These are phyloP conservation scores for Tortricodes alternella DNA, from an alignment of 2,888 invertebrate genomes.

Conservation along the genomic window DNA sequence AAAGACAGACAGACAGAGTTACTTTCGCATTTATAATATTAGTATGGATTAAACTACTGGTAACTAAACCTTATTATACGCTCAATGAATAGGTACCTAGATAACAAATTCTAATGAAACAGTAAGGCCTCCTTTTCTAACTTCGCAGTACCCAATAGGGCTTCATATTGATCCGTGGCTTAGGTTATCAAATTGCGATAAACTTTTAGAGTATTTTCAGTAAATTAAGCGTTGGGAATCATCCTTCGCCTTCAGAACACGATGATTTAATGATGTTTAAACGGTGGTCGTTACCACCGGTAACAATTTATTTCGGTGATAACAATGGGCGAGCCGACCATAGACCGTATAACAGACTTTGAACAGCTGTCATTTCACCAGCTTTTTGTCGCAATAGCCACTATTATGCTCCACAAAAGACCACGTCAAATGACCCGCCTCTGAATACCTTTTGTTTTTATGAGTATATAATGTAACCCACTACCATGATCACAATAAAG, in stretches of 20 bases:
- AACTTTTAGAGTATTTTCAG: too few relatives aligned
- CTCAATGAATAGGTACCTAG: too few relatives aligned
- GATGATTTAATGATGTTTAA: conserved; percentile 13
- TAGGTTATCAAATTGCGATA: too few relatives aligned
- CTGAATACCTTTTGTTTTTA: conserved; percentile 49
- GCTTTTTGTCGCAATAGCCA: conserved; percentile 41
- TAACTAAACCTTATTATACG: too few relatives aligned
- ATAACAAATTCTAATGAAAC: too few relatives aligned
- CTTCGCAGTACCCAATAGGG: too few relatives aligned
- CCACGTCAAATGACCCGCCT: conserved; percentile 49
- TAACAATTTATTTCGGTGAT: conserved; percentile 12
- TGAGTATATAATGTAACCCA: conserved; percentile 14
- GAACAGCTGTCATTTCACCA: conserved; percentile 37
- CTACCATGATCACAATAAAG: conserved; percentile 13
- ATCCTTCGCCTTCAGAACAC: neutral
- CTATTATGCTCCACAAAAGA: conserved; percentile 47
- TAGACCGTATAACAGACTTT: conserved; percentile 29
- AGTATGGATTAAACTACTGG: too few relatives aligned
- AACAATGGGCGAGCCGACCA: conserved; percentile 16
- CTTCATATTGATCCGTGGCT: too few relatives aligned
- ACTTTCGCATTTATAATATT: too few relatives aligned
- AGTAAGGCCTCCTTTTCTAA: too few relatives aligned
- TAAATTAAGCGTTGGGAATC: neutral
- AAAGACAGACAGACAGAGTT: too few relatives aligned
- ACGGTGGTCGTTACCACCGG: conserved; percentile 13